Evolutionary conservation across 2,113 vertebrate genomes (phyloP), one percentile per base, ranked within the genome.

Genomic region (Parotia lawesii): DNA sequence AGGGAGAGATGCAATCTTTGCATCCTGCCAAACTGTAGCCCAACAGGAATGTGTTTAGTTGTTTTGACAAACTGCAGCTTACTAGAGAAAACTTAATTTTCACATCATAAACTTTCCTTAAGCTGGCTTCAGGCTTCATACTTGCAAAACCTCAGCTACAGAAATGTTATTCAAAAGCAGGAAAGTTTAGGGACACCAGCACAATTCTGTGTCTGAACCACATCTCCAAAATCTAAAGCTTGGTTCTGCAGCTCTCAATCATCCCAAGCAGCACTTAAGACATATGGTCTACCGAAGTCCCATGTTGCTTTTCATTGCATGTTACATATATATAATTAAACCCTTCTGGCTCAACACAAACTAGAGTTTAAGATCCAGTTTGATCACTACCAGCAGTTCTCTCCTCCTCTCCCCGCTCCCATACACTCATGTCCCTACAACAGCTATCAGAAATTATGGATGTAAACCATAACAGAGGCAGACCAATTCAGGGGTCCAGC

Each of bases 51-150:
- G 88, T 3, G 64, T 51, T 51, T 80, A 82, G 91, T 94, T 97
- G 91, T 94, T 96, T 94, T 96, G 96, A 95, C 93, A 96, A 96
- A 96, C 94, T 96, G 81, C 95, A 96, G 91, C 88, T 96, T 95
- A 95, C 91, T 81, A 95, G 58, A 94, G 91, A 97, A 96, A 97
- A 95, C 94, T 95, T 90, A 95, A 96, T 97, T 96, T 97, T 97
- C 94, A 95, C 94, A 96, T 96, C 93, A 96, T 96, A 91, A 96
- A 96, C 78, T 92, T 94, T 95, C 90, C 81, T 96, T 95, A 95
- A 76, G 71, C 69, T 94, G 90, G 69, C 90, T 96, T 95, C 86
- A 79, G 72, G 57, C 94, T 96, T 95, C 89, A 92, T 81, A 91
- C 56, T 89, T 94, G 76, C 58, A 93, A 96, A 96, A 94, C 83